Evolutionary conservation across 2,888 invertebrate genomes (phyloP).

Genomic region (Lissonota sp.): DNA sequence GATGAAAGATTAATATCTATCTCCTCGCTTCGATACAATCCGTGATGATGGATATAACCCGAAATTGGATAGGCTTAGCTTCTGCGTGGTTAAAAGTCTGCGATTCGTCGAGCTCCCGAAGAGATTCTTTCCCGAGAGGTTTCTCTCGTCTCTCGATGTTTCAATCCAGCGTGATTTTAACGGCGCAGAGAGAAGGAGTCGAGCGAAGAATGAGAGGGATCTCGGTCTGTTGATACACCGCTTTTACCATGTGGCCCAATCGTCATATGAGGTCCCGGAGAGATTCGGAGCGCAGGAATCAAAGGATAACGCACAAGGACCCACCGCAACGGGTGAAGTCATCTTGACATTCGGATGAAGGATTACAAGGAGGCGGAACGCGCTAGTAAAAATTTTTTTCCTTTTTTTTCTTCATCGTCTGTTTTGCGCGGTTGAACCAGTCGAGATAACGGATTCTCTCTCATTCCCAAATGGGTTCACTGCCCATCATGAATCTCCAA

Average conservation of each 20-base stretch:
- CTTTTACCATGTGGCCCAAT: slow-evolving; percentile 27
- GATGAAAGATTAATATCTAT: slow-evolving; percentile 59
- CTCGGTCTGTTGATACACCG: slow-evolving; percentile 24
- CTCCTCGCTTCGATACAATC: slow-evolving; percentile 47
- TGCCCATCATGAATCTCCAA: slow-evolving; percentile 21
- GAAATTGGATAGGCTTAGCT: slow-evolving; percentile 55
- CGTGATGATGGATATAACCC: slow-evolving; percentile 49
- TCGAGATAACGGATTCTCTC: slow-evolving; percentile 57
- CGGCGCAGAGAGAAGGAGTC: background rate
- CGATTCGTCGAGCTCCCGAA: slow-evolving; percentile 56
- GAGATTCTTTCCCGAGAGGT: background rate
- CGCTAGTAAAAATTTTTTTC: slow-evolving; percentile 19
- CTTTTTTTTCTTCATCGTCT: slow-evolving; percentile 35
- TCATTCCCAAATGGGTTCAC: slow-evolving; percentile 46
- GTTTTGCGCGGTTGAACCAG: slow-evolving; percentile 31
- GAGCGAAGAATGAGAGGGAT: slow-evolving; percentile 32
- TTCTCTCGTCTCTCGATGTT: background rate
- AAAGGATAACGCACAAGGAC: slow-evolving; percentile 41
- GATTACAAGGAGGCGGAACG: slow-evolving; percentile 40
- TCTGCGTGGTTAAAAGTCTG: slow-evolving; percentile 12
- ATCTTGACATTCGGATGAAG: slow-evolving; percentile 60
- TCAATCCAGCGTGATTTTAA: slow-evolving; percentile 35
- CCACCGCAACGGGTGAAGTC: slow-evolving; percentile 47
- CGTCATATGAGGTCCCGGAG: background rate
- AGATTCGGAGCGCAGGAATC: background rate